Base-by-base conservation (phyloP, 2,797 vertebrate genomes). In the Simalia tracyae region DNA sequence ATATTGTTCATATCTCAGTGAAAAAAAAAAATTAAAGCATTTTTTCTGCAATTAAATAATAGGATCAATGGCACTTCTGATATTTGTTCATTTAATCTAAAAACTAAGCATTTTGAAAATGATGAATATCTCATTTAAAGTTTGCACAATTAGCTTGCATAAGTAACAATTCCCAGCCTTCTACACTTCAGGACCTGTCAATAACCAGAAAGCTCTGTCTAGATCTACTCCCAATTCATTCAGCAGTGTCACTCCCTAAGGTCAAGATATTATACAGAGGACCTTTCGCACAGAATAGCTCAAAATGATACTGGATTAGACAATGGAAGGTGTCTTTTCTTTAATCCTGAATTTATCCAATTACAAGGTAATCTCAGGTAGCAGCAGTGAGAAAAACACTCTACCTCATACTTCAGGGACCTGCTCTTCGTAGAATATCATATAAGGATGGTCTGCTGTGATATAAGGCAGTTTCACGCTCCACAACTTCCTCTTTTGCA, bases 1-100 rank as follows among this genome's bases (percentile, higher is more conserved):
- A 95, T 56, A 95, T 60, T 91, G 94, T 94, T 93, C 93, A 94
- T 84, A 92, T 22, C 87, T 72, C 36, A 72, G 90, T 93, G 19
- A 50, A 26, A 87, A 22, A 46, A 46, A 76, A 0, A 0, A 81
- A 93, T n/a, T 56, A 63, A 94, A 95, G 92, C 86, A 46, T 46
- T 94, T 93, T 63, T 94, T 42, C 31, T 15, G 63, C 36, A 88
- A 94, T 12, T 81, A 93, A 92, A 17, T 63, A 94, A 93, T 91
- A 63, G 46, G 24, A 89, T 56, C 89, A 90, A n/a, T 1, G 0
- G 76, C 86, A 94, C 84, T 85, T 94, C 85, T 94, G 57, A 54
- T 14, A 50, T 84, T 93, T 84, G 68, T 3, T 0, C 54, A 63
- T 72, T 94, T 92, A 87, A 86, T 93, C 59, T 0, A 88, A 89